Evolutionary conservation across 2,797 vertebrate species (phyloP).

Genomic region (Scolopax bukidnonensis): DNA sequence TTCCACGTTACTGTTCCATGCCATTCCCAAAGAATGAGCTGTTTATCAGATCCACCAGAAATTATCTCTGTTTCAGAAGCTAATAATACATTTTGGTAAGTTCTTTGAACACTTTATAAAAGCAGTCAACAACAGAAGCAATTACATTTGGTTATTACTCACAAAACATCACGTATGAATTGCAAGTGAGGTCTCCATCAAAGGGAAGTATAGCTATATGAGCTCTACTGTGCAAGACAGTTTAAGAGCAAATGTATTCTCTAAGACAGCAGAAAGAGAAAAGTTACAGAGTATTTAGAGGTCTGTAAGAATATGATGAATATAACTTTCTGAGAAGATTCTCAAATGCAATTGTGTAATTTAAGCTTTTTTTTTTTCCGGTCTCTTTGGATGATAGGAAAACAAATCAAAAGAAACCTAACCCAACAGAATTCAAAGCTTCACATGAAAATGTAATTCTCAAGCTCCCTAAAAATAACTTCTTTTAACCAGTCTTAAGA

Average conservation of each 20-base stretch:
- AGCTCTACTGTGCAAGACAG: background rate
- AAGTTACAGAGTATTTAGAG: background rate
- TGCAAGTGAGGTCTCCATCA: background rate
- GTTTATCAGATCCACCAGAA: slow-evolving; percentile 92
- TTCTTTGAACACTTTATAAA: background rate
- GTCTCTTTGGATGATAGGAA: background rate
- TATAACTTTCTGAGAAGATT: background rate
- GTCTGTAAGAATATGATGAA: background rate
- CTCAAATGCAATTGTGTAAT: background rate
- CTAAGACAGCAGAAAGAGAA: background rate
- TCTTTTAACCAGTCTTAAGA: background rate
- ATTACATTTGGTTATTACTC: background rate
- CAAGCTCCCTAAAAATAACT: background rate
- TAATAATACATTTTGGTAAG: slow-evolving; percentile 44
- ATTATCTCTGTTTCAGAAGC: slow-evolving; percentile 86
- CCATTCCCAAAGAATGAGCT: slow-evolving; percentile 87
- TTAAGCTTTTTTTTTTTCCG: background rate
- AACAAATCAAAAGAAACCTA: background rate
- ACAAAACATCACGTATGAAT: background rate
- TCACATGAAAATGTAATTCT: background rate
- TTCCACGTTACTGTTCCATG: slow-evolving; percentile 56
- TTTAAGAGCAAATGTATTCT: background rate
- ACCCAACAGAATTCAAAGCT: background rate
- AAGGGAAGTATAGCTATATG: background rate
- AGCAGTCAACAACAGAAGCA: background rate